These are phyloP conservation scores for Rhynchotus rufescens DNA, from an alignment of 2,797 vertebrate species.

Conservation along the genomic window DNA sequence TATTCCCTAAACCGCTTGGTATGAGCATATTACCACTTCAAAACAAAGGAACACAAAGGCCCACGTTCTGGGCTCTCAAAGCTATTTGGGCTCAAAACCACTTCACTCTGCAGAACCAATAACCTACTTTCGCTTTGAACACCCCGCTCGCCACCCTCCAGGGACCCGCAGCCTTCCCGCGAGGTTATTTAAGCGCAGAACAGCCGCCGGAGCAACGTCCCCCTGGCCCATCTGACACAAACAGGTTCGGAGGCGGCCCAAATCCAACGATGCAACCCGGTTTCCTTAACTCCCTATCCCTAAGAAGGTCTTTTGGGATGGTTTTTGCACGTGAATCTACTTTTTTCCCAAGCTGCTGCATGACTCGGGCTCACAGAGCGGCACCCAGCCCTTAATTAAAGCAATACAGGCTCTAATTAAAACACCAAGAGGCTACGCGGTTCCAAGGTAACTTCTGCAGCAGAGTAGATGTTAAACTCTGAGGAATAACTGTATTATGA, in stretches of 20 bases:
- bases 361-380: neutral
- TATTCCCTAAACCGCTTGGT: slow-evolving; percentile 44
- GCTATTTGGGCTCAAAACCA: slow-evolving; percentile 66
- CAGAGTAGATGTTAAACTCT: neutral
- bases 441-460: neutral
- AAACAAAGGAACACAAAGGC: slow-evolving; percentile 33
- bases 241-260: neutral
- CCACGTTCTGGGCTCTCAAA: slow-evolving; percentile 57
- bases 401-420: neutral
- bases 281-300: neutral
- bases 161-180: slow-evolving; percentile 68
- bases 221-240: neutral
- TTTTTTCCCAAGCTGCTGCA: neutral
- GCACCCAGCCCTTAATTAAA: neutral
- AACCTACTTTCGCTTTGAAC: slow-evolving; percentile 75
- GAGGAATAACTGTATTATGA: neutral
- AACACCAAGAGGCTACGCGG: neutral
- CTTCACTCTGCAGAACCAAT: slow-evolving; percentile 35
- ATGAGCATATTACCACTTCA: slow-evolving; percentile 72
- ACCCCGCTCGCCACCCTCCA: slow-evolving; percentile 46
- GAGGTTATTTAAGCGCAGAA: slow-evolving; percentile 7
- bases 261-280: neutral
- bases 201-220: neutral
- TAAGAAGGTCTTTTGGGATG: neutral
- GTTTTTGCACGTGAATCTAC: neutral